Conservation (phyloP, 2,113 vertebrate genomes). For the Hypanus sabinus region DNA sequence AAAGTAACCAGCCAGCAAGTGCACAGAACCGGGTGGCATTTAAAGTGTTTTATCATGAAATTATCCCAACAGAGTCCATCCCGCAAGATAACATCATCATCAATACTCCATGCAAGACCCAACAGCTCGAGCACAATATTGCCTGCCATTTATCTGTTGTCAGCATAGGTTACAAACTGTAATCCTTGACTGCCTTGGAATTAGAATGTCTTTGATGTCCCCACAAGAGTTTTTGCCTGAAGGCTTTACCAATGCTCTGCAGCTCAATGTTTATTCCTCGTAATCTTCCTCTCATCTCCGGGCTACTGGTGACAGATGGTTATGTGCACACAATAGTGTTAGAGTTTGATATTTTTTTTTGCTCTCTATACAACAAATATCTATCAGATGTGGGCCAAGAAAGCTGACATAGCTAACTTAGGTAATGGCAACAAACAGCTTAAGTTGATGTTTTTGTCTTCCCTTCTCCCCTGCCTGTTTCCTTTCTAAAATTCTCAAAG, state of each 20-base stretch:
- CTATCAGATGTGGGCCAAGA: slow-evolving; percentile 79
- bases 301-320: slow-evolving; percentile 99
- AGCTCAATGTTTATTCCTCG: slow-evolving; percentile 94
- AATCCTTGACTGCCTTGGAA: slow-evolving; percentile 96
- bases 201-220: slow-evolving; percentile 94
- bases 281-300: slow-evolving; percentile 98
- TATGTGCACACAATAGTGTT: slow-evolving; percentile 99
- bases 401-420: slow-evolving; percentile 78
- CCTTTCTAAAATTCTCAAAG: slow-evolving; percentile 81
- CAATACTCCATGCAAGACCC: slow-evolving; percentile 71
- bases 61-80: slow-evolving; percentile 76
- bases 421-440: slow-evolving; percentile 83
- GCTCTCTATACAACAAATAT: slow-evolving; percentile 89
- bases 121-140: slow-evolving; percentile 79
- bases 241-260: slow-evolving; percentile 88
- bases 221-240: slow-evolving; percentile 84
- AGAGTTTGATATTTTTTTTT: slow-evolving; percentile 83
- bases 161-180: slow-evolving; percentile 93
- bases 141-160: slow-evolving; percentile 87
- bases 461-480: slow-evolving; percentile 69
- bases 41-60: slow-evolving; percentile 74
- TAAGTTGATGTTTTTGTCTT: slow-evolving; percentile 68
- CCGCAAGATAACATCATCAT: slow-evolving; percentile 76
- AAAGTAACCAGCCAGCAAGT: slow-evolving; percentile 70
- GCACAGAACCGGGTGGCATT: slow-evolving; percentile 86